Conservation (phyloP, 2,113 vertebrate species). For the Romanogobio albipinnatus region DNA sequence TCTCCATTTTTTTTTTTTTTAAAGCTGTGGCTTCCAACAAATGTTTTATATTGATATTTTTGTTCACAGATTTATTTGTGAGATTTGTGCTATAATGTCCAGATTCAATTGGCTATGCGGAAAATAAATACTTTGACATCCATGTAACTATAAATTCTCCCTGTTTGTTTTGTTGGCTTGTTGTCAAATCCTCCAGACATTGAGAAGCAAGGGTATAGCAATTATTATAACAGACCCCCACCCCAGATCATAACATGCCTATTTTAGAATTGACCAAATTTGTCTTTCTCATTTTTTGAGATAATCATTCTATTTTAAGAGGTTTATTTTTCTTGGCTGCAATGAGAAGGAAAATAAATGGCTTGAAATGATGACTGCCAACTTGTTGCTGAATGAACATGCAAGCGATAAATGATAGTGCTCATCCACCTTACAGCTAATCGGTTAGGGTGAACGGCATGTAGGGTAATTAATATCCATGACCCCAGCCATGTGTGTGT, state of each 20-base stretch:
- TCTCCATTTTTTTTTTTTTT: background rate
- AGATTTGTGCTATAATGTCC: slow-evolving; percentile 1
- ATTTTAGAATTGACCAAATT: slow-evolving; percentile 3
- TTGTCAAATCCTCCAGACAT: background rate
- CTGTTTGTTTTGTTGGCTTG: background rate
- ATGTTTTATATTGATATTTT: background rate
- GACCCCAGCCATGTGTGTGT: background rate
- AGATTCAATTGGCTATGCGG: background rate
- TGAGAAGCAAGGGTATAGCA: background rate
- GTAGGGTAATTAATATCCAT: background rate
- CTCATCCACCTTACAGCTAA: background rate
- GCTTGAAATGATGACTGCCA: background rate
- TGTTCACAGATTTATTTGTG: background rate
- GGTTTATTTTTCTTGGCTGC: background rate
- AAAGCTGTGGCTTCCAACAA: background rate
- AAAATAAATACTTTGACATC: background rate
- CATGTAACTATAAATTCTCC: background rate
- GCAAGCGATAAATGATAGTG: background rate
- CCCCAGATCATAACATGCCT: background rate
- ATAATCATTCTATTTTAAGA: background rate
- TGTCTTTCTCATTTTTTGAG: background rate
- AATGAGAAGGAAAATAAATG: background rate
- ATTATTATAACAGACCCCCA: background rate
- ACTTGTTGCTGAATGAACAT: background rate
- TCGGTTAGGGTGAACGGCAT: background rate